phyloP scores from a whole-genome alignment of 2,888 invertebrate species.

The Agonopterix alstromeriana region DNA sequence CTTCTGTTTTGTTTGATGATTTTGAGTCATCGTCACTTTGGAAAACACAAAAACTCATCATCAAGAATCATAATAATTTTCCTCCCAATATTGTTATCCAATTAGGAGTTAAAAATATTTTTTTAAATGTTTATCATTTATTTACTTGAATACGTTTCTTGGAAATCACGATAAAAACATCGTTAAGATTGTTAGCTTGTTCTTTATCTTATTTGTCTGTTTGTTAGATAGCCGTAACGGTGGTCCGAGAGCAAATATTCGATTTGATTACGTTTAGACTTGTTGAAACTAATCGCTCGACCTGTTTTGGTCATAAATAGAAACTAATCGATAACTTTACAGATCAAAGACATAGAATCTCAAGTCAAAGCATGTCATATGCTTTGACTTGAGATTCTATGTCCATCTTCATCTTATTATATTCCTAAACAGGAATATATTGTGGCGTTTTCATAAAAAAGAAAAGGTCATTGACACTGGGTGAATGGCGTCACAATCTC shows the following conservation, averaged over 20 bases:
- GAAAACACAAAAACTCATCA: no score
- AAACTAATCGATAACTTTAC: no score
- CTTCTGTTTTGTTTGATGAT: no score
- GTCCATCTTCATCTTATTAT: no score
- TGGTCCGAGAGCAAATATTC: constrained; percentile 50
- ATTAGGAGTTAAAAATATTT: constrained; percentile 1
- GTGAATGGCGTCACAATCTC: no score
- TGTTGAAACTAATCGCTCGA: constrained; percentile 13
- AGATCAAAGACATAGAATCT: no score
- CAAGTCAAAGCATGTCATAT: no score
- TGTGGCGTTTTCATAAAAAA: no score
- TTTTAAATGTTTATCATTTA: constrained; percentile 2
- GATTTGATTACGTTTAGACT: constrained; percentile 43
- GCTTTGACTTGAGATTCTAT: no score
- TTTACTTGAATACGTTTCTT: constrained; percentile 28
- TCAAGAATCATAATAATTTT: neutral
- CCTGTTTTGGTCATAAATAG: neutral
- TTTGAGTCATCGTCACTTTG: no score
- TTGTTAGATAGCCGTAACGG: constrained; percentile 38
- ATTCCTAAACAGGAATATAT: no score
- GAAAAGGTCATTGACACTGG: no score
- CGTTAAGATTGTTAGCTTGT: constrained; percentile 51
- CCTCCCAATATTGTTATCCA: neutral
- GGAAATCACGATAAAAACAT: constrained; percentile 53
- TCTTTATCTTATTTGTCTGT: constrained; percentile 50